phyloP scores from a whole-genome alignment of 2,113 vertebrate genomes.

The Gymnarchus niloticus region DNA sequence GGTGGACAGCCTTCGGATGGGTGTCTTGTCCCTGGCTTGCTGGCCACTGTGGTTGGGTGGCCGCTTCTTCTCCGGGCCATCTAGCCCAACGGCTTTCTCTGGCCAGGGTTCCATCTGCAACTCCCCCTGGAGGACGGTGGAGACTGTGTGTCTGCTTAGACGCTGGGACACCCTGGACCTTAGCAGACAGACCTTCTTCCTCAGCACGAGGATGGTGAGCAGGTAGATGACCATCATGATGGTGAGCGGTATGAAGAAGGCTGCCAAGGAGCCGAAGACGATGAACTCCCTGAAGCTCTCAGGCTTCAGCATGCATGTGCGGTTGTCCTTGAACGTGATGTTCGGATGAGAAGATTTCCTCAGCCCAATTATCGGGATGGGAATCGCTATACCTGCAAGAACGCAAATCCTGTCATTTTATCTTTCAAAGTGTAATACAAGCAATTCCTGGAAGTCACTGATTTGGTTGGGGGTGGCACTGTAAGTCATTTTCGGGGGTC shows the following conservation, averaged over 20 bases:
- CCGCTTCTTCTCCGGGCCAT: constrained; percentile 61
- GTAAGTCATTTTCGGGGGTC: neutral
- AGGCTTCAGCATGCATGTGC: constrained; percentile 73
- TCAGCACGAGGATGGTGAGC: constrained; percentile 83
- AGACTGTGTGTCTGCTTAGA: constrained; percentile 67
- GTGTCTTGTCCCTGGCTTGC: constrained; percentile 49
- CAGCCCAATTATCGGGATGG: constrained; percentile 84
- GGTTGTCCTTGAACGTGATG: constrained; percentile 66
- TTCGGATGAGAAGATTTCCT: constrained; percentile 52
- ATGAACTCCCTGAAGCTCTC: constrained; percentile 83
- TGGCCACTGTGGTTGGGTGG: neutral
- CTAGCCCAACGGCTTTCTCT: constrained; percentile 69
- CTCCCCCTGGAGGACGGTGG: constrained; percentile 78
- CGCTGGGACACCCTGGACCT: constrained; percentile 72
- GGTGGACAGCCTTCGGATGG: constrained; percentile 69
- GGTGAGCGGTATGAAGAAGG: constrained; percentile 87
- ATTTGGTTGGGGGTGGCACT: neutral
- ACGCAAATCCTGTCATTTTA: constrained; percentile 27
- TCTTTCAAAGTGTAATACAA: neutral
- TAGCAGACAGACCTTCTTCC: constrained; percentile 84
- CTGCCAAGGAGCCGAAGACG: constrained; percentile 82
- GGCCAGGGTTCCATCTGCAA: constrained; percentile 53
- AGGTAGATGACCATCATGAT: constrained; percentile 95
- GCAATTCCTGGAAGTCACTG: neutral
- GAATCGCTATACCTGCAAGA: constrained; percentile 87